Evolutionary conservation across 2,888 invertebrate genomes (phyloP).

Genomic region (Aquatica leii): DNA sequence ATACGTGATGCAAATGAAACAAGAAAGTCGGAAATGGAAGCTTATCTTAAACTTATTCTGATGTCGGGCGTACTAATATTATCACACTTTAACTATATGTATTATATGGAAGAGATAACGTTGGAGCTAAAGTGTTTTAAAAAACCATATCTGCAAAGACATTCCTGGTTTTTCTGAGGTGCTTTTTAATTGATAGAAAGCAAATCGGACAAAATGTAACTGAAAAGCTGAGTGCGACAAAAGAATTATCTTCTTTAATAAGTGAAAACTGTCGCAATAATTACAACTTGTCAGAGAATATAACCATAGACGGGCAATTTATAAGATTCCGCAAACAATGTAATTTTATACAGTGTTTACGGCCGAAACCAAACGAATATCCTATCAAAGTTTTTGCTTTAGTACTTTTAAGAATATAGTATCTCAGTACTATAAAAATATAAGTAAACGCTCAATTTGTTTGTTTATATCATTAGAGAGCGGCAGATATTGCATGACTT

Average conservation of each 20-base stretch:
- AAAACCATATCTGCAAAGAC: too few species aligned
- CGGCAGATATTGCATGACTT: not conserved
- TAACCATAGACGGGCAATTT: not conserved
- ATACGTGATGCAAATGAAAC: too few species aligned
- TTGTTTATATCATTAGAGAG: not conserved
- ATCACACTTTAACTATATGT: too few species aligned
- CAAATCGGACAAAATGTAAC: not conserved
- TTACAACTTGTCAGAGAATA: not conserved
- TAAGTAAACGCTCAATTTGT: not conserved
- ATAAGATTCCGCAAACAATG: not conserved
- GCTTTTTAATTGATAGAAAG: too few species aligned
- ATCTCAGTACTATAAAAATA: not conserved
- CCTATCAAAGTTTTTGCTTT: not conserved
- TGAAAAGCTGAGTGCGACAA: too few species aligned
- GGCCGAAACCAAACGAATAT: not conserved
- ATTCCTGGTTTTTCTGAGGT: not conserved
- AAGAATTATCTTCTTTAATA: too few species aligned
- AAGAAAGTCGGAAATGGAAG: not conserved
- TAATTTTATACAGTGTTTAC: not conserved
- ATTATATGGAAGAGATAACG: too few species aligned
- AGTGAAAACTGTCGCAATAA: too few species aligned
- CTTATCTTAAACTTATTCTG: too few species aligned
- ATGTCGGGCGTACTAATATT: too few species aligned
- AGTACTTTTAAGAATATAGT: not conserved
- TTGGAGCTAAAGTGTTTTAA: too few species aligned